Base-by-base conservation (phyloP, 2,113 vertebrate genomes). In the Murina feae region DNA sequence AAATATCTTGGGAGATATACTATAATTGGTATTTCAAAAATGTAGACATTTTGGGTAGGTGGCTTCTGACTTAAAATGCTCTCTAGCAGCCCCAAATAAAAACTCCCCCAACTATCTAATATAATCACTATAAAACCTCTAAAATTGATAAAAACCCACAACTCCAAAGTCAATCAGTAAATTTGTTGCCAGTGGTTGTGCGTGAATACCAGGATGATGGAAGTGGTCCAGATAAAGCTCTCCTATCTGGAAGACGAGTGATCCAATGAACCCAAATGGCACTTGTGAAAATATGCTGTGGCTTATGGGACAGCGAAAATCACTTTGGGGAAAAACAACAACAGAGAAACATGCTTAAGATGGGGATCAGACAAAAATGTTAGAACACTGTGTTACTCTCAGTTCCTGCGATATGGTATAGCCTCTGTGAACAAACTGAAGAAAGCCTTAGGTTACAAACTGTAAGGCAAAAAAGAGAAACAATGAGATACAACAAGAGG, bases 1-100 rank as follows among this genome's bases (percentile, higher is more conserved):
- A 95, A 93, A 78, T 71, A 76, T 75, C 5, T 47, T 93, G 63
- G 55, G 37, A 93, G 37, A 87, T 47, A 60, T 86, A 65, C 30
- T 66, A 66, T 90, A 78, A 91, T 58, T 86, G 28, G 2, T 86
- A 58, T 55, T 75, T 79, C 2, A 21, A 69, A 84, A 86, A 86
- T 60, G 23, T 30, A 74, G 16, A 80, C 39, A 69, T 63, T 90
- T 94, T 93, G 13, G 10, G 23, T 44, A 80, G 53, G 4, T 60
- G 82, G 66, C 30, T 86, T 90, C 30, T 80, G 44, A 80, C 93
- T 66, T 76, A 83, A 96, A 95, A 74, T n/a, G 12, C 1, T 2
- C 6, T 76, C 5, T 44, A 86, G 69, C 25, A 93, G 12, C 14
- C 53, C 37, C 74, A 81, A 81, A 72, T 86, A 79, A 90, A 90